Conservation (phyloP, 2,797 vertebrate species). For the Arctocebus calabarensis region DNA sequence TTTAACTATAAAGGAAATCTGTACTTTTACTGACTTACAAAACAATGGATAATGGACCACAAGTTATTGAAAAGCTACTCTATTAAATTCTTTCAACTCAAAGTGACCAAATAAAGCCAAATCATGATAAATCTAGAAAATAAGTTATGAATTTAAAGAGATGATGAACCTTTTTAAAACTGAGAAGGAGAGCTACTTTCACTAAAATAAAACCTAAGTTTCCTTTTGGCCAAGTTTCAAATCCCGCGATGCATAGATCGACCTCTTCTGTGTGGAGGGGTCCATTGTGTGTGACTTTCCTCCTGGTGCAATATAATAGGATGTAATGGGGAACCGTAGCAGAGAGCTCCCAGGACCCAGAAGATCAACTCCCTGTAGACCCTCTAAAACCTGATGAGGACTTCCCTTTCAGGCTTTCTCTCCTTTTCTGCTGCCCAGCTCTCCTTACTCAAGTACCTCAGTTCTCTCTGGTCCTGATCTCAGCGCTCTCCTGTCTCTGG, state of each 20-base stretch:
- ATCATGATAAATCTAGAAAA: slow-evolving; percentile 16
- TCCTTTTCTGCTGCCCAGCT: background rate
- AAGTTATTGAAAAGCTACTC: slow-evolving; percentile 24
- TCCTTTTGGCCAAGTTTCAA: background rate
- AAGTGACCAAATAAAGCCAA: slow-evolving; percentile 39
- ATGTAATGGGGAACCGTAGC: background rate
- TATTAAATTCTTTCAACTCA: slow-evolving; percentile 19
- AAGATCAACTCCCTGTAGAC: background rate
- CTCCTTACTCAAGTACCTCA: background rate
- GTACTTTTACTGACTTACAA: slow-evolving; percentile 44
- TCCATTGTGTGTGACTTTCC: background rate
- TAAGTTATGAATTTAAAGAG: slow-evolving; percentile 1
- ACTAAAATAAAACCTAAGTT: background rate
- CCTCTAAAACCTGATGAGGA: background rate
- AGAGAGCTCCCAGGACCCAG: background rate
- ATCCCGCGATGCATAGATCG: too few relatives aligned
- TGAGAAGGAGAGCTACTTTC: slow-evolving; percentile 33
- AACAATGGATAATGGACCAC: background rate
- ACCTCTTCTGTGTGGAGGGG: background rate
- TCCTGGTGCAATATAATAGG: background rate
- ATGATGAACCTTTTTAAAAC: background rate
- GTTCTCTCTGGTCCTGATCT: background rate
- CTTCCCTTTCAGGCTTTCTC: background rate
- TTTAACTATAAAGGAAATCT: slow-evolving; percentile 62
- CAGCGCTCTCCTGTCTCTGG: background rate